phyloP scores from a whole-genome alignment of 2,797 vertebrate species.

The Catostomus latipinnis region DNA sequence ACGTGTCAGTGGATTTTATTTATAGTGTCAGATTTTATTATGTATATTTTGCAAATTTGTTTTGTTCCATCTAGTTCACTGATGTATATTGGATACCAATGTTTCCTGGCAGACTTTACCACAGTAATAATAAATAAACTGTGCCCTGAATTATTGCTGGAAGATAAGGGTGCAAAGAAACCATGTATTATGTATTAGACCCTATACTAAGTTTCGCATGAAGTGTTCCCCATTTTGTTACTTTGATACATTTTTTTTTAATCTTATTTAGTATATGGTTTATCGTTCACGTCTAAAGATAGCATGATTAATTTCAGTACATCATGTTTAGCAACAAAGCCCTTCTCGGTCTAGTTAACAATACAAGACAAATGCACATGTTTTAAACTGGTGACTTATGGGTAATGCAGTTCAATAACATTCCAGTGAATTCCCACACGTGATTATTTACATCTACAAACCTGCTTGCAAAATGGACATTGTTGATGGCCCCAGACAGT shows the following conservation, averaged over 20 bases:
- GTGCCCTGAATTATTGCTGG: too few species aligned
- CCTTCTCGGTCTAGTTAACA: not conserved
- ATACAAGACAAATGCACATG: not conserved
- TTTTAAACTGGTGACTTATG: constrained; percentile 28
- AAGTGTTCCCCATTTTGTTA: not conserved
- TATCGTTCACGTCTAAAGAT: not conserved
- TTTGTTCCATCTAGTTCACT: too few species aligned
- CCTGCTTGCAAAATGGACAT: not conserved
- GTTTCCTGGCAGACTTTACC: too few species aligned
- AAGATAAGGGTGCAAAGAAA: too few species aligned
- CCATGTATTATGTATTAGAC: too few species aligned
- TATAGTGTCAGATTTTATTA: too few species aligned
- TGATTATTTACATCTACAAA: constrained; percentile 36
- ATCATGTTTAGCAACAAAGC: not conserved
- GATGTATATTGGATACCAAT: too few species aligned
- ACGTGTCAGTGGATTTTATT: too few species aligned
- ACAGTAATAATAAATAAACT: too few species aligned
- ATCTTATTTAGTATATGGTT: not conserved
- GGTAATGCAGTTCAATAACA: constrained; percentile 48
- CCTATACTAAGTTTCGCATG: too few species aligned
- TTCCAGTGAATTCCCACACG: not conserved
- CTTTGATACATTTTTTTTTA: not conserved
- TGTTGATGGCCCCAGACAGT: not conserved
- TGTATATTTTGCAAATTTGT: too few species aligned
- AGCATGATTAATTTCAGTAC: not conserved